phyloP scores from a whole-genome alignment of 2,113 vertebrate species.

The Toxostoma redivivum region DNA sequence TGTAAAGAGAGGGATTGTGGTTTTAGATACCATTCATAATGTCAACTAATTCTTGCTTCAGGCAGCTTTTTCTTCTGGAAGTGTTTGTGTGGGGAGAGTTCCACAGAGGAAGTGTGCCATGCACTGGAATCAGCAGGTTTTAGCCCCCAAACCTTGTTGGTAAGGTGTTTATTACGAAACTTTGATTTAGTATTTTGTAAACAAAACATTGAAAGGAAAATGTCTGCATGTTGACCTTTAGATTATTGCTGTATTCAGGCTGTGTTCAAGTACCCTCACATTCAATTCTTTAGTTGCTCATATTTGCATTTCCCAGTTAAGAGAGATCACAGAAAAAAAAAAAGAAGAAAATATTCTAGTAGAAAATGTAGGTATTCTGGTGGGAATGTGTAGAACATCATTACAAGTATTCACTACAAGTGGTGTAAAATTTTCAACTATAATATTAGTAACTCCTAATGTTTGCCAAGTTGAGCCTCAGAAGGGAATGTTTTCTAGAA shows the following conservation, averaged over 20 bases:
- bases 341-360: background rate
- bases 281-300: background rate
- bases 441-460: background rate
- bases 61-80: slow-evolving; percentile 96
- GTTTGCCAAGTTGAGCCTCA: background rate
- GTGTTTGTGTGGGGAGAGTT: slow-evolving; percentile 85
- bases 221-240: background rate
- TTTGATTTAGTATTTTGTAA: background rate
- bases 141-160: slow-evolving; percentile 89
- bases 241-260: background rate
- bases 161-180: slow-evolving; percentile 61
- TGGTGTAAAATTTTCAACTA: background rate
- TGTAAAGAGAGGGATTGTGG: background rate
- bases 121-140: slow-evolving; percentile 84
- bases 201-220: background rate
- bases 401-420: background rate
- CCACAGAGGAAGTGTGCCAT: slow-evolving; percentile 79
- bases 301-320: background rate
- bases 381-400: background rate
- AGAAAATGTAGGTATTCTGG: background rate
- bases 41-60: slow-evolving; percentile 47
- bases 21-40: background rate
- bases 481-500: background rate
- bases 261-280: background rate
- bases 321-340: background rate